Evolutionary conservation across 2,797 vertebrate species (phyloP).

Genomic region (Chromobotia macracanthus): DNA sequence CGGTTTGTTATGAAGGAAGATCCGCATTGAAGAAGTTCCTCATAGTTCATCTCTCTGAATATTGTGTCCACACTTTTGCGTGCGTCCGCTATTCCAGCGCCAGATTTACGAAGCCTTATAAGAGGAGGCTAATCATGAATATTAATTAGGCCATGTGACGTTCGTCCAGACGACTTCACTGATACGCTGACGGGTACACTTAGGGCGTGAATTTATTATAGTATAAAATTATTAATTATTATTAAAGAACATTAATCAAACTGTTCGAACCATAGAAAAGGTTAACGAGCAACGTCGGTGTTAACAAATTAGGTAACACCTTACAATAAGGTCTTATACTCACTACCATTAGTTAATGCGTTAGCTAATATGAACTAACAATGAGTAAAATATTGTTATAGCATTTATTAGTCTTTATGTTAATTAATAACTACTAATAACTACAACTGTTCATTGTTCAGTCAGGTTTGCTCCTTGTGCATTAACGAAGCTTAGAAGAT

Average conservation of each 20-base stretch:
- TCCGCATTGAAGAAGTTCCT: neutral
- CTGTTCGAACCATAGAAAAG: neutral
- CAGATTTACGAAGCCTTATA: constrained; percentile 12
- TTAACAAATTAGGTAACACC: neutral
- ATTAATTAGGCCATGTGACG: constrained; percentile 11
- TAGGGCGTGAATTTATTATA: neutral
- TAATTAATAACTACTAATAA: too few relatives aligned
- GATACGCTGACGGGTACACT: neutral
- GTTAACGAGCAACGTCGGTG: neutral
- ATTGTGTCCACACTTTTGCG: neutral
- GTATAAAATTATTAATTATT: too few relatives aligned
- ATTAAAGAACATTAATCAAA: neutral
- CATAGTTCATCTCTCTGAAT: neutral
- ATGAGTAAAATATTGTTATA: too few relatives aligned
- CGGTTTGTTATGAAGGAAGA: neutral
- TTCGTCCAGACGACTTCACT: neutral
- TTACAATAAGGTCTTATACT: too few relatives aligned
- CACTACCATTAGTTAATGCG: too few relatives aligned
- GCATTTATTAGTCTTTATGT: too few relatives aligned
- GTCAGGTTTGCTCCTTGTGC: too few relatives aligned
- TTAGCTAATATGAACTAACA: too few relatives aligned
- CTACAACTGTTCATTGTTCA: too few relatives aligned
- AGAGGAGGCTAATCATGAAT: constrained; percentile 20
- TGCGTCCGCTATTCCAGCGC: neutral
- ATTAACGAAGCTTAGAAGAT: too few relatives aligned